Base-by-base conservation (phyloP, 1,140 invertebrate genomes). In the Drosophila parabipectinata region DNA sequence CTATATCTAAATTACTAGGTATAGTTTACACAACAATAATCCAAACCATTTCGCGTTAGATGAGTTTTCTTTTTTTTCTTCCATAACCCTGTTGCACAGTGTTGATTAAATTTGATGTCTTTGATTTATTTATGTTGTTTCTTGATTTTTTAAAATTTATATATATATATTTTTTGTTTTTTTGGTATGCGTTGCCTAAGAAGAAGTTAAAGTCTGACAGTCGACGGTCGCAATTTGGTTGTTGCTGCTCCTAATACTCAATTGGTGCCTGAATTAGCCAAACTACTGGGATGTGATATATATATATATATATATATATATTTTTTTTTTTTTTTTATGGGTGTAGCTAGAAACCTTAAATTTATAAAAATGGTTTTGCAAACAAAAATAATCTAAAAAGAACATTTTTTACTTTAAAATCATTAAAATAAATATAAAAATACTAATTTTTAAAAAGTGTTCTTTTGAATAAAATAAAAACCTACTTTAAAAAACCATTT, bases 121-220 rank as follows among this genome's bases (percentile, higher is more conserved):
- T 41, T 59, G 12, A 21, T 44, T 44, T 8, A 14, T 44, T 8
- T 7, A 44, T 10, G 34, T 45, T 28, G 1, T 41, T 28, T 37
- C 30, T 39, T 10, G 34, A 37, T 28, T 0, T 41, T 41, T 55
- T 53, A 53, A 26, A 26, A 9, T 32, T 12, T 41, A 47, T 47
- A 1, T 47, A 47, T 18, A 21, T 47, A 24, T 47, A 24, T 47
- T 9, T 47, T 21, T 18, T 24, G 1, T 45, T 18, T 45, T 44
- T 77, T 51, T 79, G 37, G 61, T 55, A 44, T 60, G 34, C 61
- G 30, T 68, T 75, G 69, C 57, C 73, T 71, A 83, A 59, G 63
- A 61, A 54, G 10, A 44, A 68, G 58, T 26, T 61, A 63, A 56
- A 56, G 54, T 75, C 58, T 72, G 60, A 79, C 74, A 77, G 73